Percentiles rank a stretch among this genome's conserved stretches.
These are phyloP conservation scores for Chymomyza fuscimana DNA, from an alignment of 2,888 invertebrate genomes.

Conservation along the genomic window DNA sequence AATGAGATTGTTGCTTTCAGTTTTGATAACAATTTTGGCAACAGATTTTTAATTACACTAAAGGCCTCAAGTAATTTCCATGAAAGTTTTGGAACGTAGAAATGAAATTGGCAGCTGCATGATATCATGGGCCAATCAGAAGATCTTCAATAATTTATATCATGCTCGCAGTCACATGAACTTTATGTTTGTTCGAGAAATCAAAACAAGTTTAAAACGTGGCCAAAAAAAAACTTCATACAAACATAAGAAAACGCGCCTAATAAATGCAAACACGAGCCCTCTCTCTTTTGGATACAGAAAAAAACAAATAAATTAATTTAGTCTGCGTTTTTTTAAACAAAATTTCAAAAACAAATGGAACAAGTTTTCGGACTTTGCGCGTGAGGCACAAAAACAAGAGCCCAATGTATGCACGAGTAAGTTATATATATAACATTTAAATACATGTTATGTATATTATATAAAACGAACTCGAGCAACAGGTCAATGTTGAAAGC, in stretches of 20 bases:
- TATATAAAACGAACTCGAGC: slow-evolving; percentile 31
- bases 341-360: background rate
- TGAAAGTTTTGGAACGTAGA: background rate
- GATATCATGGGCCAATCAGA: background rate
- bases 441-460: background rate
- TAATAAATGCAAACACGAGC: slow-evolving; percentile 19
- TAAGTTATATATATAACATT: background rate
- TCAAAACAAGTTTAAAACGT: slow-evolving; percentile 17
- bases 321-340: background rate
- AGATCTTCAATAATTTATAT: background rate
- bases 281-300: slow-evolving; percentile 16
- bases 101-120: background rate
- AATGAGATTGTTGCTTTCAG: background rate
- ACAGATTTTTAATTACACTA: too few relatives aligned
- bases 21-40: background rate
- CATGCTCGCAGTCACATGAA: background rate
- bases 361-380: background rate
- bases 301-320: background rate
- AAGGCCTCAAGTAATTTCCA: too few relatives aligned
- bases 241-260: slow-evolving; percentile 10
- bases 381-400: slow-evolving; percentile 2
- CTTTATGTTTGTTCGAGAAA: slow-evolving; percentile 15
- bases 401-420: slow-evolving; percentile 5
- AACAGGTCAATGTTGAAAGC: slow-evolving; percentile 51
- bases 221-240: background rate